Percentiles rank a stretch among this genome's conserved stretches.
These are phyloP conservation scores for Sturnira hondurensis DNA, from an alignment of 2,113 vertebrate species.

Conservation along the genomic window DNA sequence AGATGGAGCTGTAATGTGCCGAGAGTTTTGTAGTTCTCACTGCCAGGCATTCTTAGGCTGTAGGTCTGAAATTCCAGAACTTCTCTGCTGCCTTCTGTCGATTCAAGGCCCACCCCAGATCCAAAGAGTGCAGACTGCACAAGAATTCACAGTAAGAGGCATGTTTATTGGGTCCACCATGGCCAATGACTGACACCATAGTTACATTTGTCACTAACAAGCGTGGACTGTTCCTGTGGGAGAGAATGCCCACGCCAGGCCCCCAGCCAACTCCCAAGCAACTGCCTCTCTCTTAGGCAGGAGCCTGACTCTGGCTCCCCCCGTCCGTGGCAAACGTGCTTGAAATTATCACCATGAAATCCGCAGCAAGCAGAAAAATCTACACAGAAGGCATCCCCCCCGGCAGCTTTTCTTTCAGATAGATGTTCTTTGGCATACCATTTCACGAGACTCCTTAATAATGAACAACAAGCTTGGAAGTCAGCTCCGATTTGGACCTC, in stretches of 20 bases:
- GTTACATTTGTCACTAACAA: neutral
- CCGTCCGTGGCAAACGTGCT: neutral
- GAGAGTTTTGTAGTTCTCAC: neutral
- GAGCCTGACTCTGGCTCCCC: neutral
- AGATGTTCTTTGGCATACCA: neutral
- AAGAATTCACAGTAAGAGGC: neutral
- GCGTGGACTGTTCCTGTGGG: neutral
- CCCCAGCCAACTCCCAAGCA: neutral
- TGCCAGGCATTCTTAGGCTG: neutral
- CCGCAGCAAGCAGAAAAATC: neutral
- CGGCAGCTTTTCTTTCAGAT: neutral
- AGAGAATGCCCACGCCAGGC: neutral
- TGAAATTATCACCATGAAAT: neutral
- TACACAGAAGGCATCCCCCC: too few relatives aligned
- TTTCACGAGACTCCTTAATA: neutral
- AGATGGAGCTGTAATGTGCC: neutral
- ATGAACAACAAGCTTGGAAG: neutral
- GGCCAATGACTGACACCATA: neutral
- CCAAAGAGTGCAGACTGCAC: neutral
- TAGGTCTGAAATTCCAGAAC: neutral
- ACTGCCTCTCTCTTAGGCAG: neutral
- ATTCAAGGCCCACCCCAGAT: neutral
- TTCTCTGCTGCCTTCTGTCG: neutral
- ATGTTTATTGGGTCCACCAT: neutral
- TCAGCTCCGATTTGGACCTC: neutral